Percentiles rank a stretch among this genome's conserved stretches.
These are phyloP conservation scores for Palloptera scutellata DNA, from an alignment of 2,888 invertebrate species.

Conservation along the genomic window DNA sequence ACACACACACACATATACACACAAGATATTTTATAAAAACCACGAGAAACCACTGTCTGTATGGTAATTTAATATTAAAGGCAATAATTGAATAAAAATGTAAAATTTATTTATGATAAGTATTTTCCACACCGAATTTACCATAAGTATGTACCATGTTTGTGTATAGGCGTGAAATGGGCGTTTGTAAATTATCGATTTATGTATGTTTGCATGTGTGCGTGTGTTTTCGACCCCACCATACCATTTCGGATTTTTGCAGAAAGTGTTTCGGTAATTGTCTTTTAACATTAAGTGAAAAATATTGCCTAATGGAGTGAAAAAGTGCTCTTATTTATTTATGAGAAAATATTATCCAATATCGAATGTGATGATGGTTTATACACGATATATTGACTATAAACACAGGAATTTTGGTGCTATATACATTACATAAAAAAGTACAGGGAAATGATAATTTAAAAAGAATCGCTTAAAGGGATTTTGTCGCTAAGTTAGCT, in stretches of 20 bases:
- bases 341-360: not conserved
- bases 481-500: too few relatives aligned
- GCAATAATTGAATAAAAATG: constrained; percentile 6
- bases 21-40: not conserved
- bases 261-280: not conserved
- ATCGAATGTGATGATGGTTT: too few relatives aligned
- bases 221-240: not conserved
- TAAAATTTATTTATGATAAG: constrained; percentile 8
- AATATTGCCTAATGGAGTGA: not conserved
- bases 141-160: not conserved
- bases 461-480: too few relatives aligned
- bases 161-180: not conserved
- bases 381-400: not conserved
- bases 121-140: not conserved
- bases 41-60: not conserved
- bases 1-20: not conserved
- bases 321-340: constrained; percentile 3
- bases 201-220: not conserved
- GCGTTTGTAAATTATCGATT: not conserved
- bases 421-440: not conserved
- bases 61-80: constrained; percentile 15
- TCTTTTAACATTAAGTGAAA: not conserved
- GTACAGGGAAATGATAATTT: not conserved
- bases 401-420: not conserved
- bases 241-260: not conserved